Evolutionary conservation across 2,113 vertebrate species (phyloP).

Genomic region (Megalops atlanticus): DNA sequence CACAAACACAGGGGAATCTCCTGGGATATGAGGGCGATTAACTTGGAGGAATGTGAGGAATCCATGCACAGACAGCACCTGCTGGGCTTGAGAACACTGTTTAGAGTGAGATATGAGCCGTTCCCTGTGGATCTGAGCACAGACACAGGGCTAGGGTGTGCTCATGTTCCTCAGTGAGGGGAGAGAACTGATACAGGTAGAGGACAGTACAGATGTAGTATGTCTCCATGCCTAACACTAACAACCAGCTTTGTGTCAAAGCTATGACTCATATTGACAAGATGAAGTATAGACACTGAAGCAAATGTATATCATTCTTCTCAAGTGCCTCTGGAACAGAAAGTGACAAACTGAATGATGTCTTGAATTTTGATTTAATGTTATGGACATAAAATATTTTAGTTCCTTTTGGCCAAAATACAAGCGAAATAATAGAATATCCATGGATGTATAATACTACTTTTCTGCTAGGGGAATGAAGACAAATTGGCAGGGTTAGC

Average conservation of each 20-base stretch:
- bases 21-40: slow-evolving; percentile 21
- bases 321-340: background rate
- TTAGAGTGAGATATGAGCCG: slow-evolving; percentile 21
- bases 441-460: background rate
- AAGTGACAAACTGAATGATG: too few species aligned
- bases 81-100: slow-evolving; percentile 23
- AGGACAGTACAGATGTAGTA: background rate
- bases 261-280: background rate
- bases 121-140: background rate
- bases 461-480: background rate
- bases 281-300: background rate
- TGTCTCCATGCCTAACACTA: background rate
- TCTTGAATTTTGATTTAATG: too few species aligned
- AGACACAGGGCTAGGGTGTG: background rate
- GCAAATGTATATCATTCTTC: background rate
- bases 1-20: background rate
- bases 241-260: background rate
- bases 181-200: background rate
- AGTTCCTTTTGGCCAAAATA: background rate
- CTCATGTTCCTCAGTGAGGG: background rate
- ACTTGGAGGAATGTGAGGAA: slow-evolving; percentile 52
- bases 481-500: background rate
- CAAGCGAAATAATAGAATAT: background rate
- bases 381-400: background rate
- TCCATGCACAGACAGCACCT: slow-evolving; percentile 51